Evolutionary conservation across 2,113 vertebrate genomes (phyloP).

Genomic region (Myiagra hebetior): DNA sequence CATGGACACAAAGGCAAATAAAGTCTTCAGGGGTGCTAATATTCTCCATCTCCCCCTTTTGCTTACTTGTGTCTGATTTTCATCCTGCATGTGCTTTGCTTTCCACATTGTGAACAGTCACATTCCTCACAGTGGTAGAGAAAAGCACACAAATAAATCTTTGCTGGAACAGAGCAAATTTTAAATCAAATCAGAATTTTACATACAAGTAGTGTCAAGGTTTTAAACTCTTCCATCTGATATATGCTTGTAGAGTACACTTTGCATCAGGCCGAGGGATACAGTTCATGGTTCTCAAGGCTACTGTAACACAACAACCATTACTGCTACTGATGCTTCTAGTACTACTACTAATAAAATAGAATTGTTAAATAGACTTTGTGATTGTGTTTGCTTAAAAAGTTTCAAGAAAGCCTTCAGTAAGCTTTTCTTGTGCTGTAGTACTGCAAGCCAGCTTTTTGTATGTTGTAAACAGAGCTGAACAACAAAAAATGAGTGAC

Average conservation of each 20-base stretch:
- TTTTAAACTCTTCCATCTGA: conserved; percentile 2
- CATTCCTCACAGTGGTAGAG: neutral
- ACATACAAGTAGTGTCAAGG: neutral
- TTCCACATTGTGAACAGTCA: neutral
- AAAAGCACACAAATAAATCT: conserved; percentile 15
- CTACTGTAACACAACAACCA: neutral
- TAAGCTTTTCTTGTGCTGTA: neutral
- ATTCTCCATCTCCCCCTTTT: neutral
- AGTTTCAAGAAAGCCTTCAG: neutral
- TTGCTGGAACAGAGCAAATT: neutral
- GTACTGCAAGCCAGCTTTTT: neutral
- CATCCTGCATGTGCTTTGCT: neutral
- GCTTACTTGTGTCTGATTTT: neutral
- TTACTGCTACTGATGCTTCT: neutral
- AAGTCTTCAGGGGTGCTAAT: neutral
- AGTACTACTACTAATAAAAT: neutral
- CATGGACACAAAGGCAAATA: neutral
- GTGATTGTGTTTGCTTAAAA: neutral
- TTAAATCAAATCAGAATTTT: conserved; percentile 14
- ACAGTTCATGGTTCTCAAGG: neutral
- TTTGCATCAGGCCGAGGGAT: neutral
- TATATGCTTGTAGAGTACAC: neutral
- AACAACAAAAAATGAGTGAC: neutral
- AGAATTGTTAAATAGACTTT: neutral
- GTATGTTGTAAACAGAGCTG: neutral